Conservation (phyloP, 2,797 vertebrate species). For the Aulostomus chinensis region DNA sequence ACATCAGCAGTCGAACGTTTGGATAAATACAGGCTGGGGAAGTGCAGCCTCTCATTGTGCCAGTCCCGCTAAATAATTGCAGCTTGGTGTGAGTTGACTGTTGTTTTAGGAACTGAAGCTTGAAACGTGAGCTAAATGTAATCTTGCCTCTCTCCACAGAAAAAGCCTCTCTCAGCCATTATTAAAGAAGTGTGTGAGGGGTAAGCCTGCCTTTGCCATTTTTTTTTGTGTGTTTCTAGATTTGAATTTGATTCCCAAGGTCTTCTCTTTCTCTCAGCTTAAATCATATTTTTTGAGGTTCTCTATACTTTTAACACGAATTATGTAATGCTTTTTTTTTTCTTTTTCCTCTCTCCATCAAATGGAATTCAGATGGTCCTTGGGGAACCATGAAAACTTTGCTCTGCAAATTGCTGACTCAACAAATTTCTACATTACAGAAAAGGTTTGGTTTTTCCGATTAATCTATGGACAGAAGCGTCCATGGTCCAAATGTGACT, state of each 20-base stretch:
- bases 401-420: conserved; percentile 94
- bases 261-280: conserved; percentile 3
- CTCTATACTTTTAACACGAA: conserved; percentile 26
- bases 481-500: background rate
- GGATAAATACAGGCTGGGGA: conserved; percentile 31
- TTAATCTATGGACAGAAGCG: background rate
- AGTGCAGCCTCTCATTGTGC: conserved; percentile 31
- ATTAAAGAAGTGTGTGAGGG: conserved; percentile 99
- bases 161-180: conserved; percentile 96
- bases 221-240: background rate
- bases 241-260: conserved; percentile 15
- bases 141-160: conserved; percentile 78
- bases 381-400: conserved; percentile 90
- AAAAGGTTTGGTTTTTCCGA: conserved; percentile 84
- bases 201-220: conserved; percentile 79
- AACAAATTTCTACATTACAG: conserved; percentile 98
- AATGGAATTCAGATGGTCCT: conserved; percentile 86
- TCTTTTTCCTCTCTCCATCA: background rate
- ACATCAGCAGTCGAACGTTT: conserved; percentile 16
- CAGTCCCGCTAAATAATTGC: conserved; percentile 53
- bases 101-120: conserved; percentile 39
- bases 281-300: conserved; percentile 19
- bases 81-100: conserved; percentile 24
- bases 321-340: conserved; percentile 21
- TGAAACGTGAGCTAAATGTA: conserved; percentile 39